Base-by-base conservation (phyloP, 1,140 invertebrate species). In the Lutraria rhynchaena region DNA sequence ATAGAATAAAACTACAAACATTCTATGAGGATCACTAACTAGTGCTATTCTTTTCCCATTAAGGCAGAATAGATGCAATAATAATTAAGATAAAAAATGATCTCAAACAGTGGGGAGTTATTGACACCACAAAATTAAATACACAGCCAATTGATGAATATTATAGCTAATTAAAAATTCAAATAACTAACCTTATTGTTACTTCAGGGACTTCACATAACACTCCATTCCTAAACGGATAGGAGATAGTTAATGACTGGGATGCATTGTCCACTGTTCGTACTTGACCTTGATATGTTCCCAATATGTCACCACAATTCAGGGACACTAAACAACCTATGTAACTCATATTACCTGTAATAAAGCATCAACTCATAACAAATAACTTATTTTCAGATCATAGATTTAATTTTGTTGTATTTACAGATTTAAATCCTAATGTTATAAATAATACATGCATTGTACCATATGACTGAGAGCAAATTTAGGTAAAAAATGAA, bases 201-300 rank as follows among this genome's bases (percentile, higher is more conserved):
- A 95, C 93, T 85, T 94, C 92, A 11, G 93, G 91, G 37, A 94
- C 92, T 71, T 91, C 83, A 85, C 87, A 92, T 53, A 95, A 96
- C 27, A 96, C 94, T 5, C 96, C 96, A 93, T 98, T 96, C 81
- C 95, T 94, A 90, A 96, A 97, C 11, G 95, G 95, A 90, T 96
- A 95, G 17, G 93, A 94, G 37, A 98, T 93, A 3, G 95, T 96
- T 51, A 98, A 94, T 33, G 94, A 94, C 83, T 93, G 92, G 33
- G 87, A 81, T 33, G 93, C 92, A 57, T 94, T 94, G 83, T 96
- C 95, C 17, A 96, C 95, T 87, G 95, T 94, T 29, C 94, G 91
- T 71, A 98, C 96, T 87, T 96, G 95, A 24, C 97, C 97, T 91
- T 97, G 96, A 89, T 95, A 96, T 70, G 94, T 95, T 27, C 95